Evolutionary conservation across 2,113 vertebrate species (phyloP).

Genomic region (Mungos mungo): DNA sequence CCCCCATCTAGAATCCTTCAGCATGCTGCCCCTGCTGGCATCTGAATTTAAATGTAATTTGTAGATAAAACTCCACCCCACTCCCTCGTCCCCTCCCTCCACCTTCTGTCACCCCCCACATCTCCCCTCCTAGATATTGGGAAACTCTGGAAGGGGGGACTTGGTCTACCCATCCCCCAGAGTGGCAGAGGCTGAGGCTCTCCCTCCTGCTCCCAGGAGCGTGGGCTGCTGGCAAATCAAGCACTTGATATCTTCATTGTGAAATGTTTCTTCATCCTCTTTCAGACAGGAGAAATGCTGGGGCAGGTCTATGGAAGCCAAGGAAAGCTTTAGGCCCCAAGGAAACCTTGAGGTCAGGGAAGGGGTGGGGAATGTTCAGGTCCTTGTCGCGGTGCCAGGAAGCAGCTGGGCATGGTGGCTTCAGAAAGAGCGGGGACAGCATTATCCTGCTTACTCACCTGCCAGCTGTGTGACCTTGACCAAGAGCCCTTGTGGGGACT

Average conservation of each 20-base stretch:
- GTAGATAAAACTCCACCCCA: background rate
- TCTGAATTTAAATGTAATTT: background rate
- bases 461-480: background rate
- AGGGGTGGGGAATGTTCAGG: background rate
- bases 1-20: background rate
- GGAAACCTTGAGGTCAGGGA: background rate
- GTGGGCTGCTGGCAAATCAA: background rate
- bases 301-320: background rate
- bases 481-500: background rate
- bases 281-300: background rate
- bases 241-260: background rate
- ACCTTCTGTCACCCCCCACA: fast-evolving
- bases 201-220: background rate
- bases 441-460: background rate
- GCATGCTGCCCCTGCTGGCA: background rate
- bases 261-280: background rate
- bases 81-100: too few species aligned
- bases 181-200: background rate
- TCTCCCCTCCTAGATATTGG: background rate
- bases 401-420: background rate
- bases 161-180: background rate
- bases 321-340: background rate
- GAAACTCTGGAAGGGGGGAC: background rate
- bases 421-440: background rate
- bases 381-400: background rate